Conservation (phyloP, 2,888 invertebrate species). For the Lutraria lutraria region DNA sequence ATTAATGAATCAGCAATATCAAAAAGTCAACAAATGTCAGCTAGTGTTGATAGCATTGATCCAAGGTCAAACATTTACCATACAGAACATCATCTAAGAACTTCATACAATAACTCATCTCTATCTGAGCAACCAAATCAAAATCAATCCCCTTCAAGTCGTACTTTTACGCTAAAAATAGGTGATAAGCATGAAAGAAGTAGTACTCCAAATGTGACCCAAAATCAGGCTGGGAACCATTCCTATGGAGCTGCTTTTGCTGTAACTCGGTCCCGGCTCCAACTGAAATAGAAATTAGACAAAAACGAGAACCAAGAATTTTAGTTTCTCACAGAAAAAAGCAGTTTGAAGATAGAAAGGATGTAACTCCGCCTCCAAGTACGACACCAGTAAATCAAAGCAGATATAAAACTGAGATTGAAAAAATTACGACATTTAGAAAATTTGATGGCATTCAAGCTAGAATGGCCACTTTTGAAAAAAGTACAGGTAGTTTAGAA, state of each 20-base stretch:
- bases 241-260: constrained; percentile 81
- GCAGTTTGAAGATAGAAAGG: constrained; percentile 80
- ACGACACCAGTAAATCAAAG: constrained; percentile 53
- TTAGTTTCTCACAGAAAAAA: constrained; percentile 81
- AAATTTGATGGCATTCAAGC: constrained; percentile 84
- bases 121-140: constrained; percentile 70
- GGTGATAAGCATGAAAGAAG: constrained; percentile 64
- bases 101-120: constrained; percentile 66
- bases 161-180: constrained; percentile 77
- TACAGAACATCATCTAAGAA: constrained; percentile 70
- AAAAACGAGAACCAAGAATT: constrained; percentile 70
- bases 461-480: constrained; percentile 85
- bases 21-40: constrained; percentile 70
- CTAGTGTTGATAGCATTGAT: constrained; percentile 77
- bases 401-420: constrained; percentile 81
- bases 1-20: constrained; percentile 69
- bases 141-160: constrained; percentile 57
- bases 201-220: constrained; percentile 56
- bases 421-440: constrained; percentile 87
- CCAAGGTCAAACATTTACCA: constrained; percentile 68
- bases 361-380: constrained; percentile 56
- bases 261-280: constrained; percentile 78
- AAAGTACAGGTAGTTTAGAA: constrained; percentile 67
- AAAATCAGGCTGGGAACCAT: constrained; percentile 54
- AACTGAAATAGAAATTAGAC: constrained; percentile 76